Conservation (phyloP, 92 coral and sea anemone species). For the Ricordea florida region DNA sequence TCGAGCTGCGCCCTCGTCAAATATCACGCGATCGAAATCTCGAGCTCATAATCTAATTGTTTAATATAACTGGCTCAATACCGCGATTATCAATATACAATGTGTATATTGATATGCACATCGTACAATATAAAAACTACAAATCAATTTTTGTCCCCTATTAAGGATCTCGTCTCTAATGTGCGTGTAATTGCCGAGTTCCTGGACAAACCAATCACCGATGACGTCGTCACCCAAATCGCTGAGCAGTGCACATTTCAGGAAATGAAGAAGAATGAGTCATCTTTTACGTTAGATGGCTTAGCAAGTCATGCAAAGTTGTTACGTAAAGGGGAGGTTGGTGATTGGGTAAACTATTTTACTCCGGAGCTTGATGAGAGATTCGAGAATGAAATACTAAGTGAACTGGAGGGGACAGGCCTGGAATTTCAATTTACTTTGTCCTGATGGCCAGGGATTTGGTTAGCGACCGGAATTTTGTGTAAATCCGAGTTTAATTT, state of each 20-base stretch:
- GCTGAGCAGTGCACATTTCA: constrained; percentile 31
- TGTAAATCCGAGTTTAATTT: no score
- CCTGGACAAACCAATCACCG: constrained; percentile 25
- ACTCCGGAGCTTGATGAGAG: constrained; percentile 9
- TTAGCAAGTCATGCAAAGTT: background rate
- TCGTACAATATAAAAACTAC: no score
- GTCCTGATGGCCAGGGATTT: no score
- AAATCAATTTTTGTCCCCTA: background rate
- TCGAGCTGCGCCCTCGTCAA: no score
- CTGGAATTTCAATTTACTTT: background rate
- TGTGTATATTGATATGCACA: no score
- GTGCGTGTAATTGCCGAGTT: constrained; percentile 20
- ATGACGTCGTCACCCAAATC: background rate
- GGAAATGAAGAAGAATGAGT: constrained; percentile 8
- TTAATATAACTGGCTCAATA: no score
- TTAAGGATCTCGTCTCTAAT: constrained; percentile 11
- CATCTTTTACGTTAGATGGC: background rate
- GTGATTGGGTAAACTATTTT: constrained; percentile 43
- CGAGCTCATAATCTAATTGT: no score
- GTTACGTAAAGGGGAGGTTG: constrained; percentile 35
- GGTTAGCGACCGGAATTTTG: no score
- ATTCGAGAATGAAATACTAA: constrained; percentile 13
- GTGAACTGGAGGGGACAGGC: constrained; percentile 19
- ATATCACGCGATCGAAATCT: no score
- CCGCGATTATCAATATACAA: no score